phyloP scores from a whole-genome alignment of 2,888 invertebrate genomes.

The Scaptodrosophila latifasciaeformis region DNA sequence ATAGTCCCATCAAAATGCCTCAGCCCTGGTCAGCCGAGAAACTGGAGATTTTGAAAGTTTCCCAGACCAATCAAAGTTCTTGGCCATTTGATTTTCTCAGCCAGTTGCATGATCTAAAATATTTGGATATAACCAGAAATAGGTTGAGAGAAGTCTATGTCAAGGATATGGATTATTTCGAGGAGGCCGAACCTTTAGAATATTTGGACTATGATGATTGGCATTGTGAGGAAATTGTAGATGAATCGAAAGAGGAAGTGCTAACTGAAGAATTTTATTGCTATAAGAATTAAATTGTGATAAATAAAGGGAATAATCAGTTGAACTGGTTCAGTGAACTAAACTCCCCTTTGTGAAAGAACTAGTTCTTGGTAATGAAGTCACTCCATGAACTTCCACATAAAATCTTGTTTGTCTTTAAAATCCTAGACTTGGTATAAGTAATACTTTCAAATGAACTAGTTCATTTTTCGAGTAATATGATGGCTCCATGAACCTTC shows the following conservation, averaged over 20 bases:
- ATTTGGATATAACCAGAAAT: constrained; percentile 34
- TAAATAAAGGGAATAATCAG: no score
- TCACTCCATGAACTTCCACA: no score
- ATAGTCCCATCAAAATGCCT: constrained; percentile 29
- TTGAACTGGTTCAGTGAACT: no score
- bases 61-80: constrained; percentile 19
- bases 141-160: constrained; percentile 34
- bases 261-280: constrained; percentile 17
- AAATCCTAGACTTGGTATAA: no score
- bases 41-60: constrained; percentile 36
- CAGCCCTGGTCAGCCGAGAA: constrained; percentile 29
- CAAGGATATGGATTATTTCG: constrained; percentile 31
- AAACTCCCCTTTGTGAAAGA: no score
- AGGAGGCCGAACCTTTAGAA: neutral
- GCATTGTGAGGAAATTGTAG: constrained; percentile 30
- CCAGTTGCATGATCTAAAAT: constrained; percentile 28
- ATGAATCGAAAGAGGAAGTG: no score
- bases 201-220: constrained; percentile 11
- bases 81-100: constrained; percentile 12
- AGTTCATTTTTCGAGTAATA: no score
- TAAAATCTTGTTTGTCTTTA: no score
- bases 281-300: no score
- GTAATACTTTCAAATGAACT: no score
- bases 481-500: no score
- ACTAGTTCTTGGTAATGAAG: no score